Percentiles rank a stretch among this genome's conserved stretches.
Evolutionary conservation across 2,113 vertebrate genomes (phyloP).

Genomic region (Macaca fascicularis): T2T-MFA8v1.1 NC_088387.1:87768501-87769000

Average conservation of each 20-base stretch:
- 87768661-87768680: background rate
- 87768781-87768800: background rate
- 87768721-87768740: background rate
- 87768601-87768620: background rate
- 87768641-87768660: background rate
- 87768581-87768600: background rate
- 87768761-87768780: background rate
- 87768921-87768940: background rate
- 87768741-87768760: background rate
- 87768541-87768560: background rate
- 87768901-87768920: background rate
- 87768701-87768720: background rate
- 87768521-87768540: background rate
- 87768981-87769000: background rate
- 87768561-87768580: background rate
- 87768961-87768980: background rate
- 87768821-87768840: background rate
- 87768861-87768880: background rate
- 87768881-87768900: background rate
- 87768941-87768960: background rate
- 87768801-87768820: background rate
- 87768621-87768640: background rate
- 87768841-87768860: constrained; percentile 8
- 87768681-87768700: background rate
- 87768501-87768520: background rate